Conservation (phyloP, 2,888 invertebrate species). For the Sceliomorpha sp. region DNA sequence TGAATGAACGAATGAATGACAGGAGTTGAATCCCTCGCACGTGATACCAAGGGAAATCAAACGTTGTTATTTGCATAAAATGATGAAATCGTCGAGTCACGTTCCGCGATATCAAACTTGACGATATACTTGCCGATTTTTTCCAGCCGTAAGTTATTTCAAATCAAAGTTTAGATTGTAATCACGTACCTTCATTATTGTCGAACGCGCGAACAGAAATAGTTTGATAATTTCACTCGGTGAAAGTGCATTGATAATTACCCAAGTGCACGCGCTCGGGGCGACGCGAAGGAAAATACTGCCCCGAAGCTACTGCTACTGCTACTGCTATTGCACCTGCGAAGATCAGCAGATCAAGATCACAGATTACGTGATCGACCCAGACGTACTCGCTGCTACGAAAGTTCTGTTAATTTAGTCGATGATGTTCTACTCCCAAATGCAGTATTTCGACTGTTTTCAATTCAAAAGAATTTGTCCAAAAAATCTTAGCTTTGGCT, state of each 20-base stretch:
- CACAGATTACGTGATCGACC: slow-evolving; percentile 13
- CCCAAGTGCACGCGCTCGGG: no score
- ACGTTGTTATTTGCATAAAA: slow-evolving; percentile 79
- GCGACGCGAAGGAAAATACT: no score
- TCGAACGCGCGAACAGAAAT: slow-evolving; percentile 30
- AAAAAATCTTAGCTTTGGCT: no score
- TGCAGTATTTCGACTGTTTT: no score
- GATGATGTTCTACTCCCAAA: no score
- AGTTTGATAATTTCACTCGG: slow-evolving; percentile 23
- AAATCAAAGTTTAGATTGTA: slow-evolving; percentile 52
- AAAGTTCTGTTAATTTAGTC: not conserved
- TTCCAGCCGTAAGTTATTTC: slow-evolving; percentile 49
- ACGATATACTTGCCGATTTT: slow-evolving; percentile 51
- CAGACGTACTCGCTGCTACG: not conserved
- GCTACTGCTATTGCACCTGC: slow-evolving; percentile 9
- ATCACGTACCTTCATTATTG: slow-evolving; percentile 52
- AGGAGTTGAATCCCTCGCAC: no score
- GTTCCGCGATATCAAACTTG: slow-evolving; percentile 63
- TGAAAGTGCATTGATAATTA: slow-evolving; percentile 18
- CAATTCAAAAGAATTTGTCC: no score
- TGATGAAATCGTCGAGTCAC: slow-evolving; percentile 76
- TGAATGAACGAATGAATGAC: no score
- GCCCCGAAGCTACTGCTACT: no score
- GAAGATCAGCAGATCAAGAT: slow-evolving; percentile 16
- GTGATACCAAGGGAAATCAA: slow-evolving; percentile 80